Evolutionary conservation across 2,797 vertebrate genomes (phyloP), one percentile per base, ranked within the genome.

Genomic region (Enteromius viviparus): DNA sequence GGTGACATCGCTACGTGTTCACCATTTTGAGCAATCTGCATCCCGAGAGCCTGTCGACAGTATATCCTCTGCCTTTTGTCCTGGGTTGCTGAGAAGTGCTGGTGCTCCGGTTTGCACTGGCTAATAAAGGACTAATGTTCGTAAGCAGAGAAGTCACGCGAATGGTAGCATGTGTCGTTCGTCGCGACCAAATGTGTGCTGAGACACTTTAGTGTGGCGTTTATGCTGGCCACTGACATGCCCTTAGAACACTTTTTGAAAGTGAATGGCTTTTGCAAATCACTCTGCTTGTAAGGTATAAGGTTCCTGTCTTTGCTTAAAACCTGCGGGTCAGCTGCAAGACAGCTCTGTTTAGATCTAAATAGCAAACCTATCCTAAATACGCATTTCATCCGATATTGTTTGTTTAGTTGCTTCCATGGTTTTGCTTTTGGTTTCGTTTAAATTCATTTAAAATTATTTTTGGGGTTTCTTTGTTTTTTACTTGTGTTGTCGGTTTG

Each of bases 81-180:
- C 60, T 51, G 29, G 4, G 64, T 80, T 70, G 55, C 45, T 70
- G 76, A 51, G n/a, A 6, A 71, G 21, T 79, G 53, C 7, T 32
- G 40, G 49, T 49, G 37, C 62, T 47, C 66, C 17, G 47, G 49
- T 72, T 66, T 64, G 45, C 65, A 19, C 82, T 11, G 82, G 49
- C n/a, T 66, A 82, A 88, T 84, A 85, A 87, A 87, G 71, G 65
- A 53, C 23, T 71, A 81, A 86, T 69, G 45, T 29, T 37, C 34
- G n/a, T 69, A 77, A 71, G 65, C 23, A 49, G 34, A 49, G 29
- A 42, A 53, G 78, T 69, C 71, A 49, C 26, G 72, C 55, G 40
- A 70, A 82, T 76, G 64, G 34, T 29, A 29, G 76, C 70, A 68
- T 15, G 7, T 51, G 14, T 72, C 21, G 65, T 62, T 55, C 1